Percentiles rank a stretch among this genome's conserved stretches.
Conservation (phyloP, 2,113 vertebrate species). For the Sminthopsis crassicaudata region DNA sequence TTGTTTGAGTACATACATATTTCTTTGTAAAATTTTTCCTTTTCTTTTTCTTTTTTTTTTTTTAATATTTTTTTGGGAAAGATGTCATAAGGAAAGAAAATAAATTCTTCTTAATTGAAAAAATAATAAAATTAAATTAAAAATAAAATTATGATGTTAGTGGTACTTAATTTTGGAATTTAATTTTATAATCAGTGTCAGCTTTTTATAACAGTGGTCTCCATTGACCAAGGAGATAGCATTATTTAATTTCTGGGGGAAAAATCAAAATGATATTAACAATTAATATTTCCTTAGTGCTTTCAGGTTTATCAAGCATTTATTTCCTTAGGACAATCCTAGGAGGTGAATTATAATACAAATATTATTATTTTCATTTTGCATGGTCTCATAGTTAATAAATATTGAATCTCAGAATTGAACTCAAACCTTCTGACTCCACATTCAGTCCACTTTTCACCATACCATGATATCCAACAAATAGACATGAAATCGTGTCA, state of each 20-base stretch:
- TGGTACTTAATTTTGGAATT: background rate
- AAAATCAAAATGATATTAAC: background rate
- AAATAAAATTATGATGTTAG: background rate
- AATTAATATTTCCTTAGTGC: background rate
- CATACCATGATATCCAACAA: background rate
- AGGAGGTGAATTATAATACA: background rate
- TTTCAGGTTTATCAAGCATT: background rate
- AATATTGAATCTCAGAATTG: background rate
- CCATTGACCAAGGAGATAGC: background rate
- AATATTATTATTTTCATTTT: background rate
- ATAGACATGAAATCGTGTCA: background rate
- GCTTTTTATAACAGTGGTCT: background rate
- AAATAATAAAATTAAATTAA: background rate
- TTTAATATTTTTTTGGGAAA: background rate
- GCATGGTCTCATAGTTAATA: background rate
- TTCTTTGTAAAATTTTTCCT: background rate
- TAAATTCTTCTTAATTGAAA: background rate
- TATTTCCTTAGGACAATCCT: background rate
- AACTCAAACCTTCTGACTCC: background rate
- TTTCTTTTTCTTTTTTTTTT: background rate
- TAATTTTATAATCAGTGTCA: background rate
- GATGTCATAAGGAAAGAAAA: background rate
- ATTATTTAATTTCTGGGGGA: background rate
- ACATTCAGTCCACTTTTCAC: background rate
- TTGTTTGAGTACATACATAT: background rate